Evolutionary conservation across 2,797 vertebrate species (phyloP).

Genomic region (Chromis chromis): DNA sequence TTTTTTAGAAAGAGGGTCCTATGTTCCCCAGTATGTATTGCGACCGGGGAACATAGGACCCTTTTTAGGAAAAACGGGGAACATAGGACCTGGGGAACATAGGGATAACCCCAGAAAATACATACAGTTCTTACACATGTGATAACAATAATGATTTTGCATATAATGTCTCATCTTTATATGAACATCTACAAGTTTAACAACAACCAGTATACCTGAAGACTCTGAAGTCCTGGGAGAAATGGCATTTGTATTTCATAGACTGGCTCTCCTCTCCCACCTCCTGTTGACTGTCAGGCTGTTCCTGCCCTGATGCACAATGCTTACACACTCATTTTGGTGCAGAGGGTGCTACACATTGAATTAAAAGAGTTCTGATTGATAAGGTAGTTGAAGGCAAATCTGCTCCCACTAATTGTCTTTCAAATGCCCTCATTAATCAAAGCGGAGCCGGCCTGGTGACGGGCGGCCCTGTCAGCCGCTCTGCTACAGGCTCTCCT

Average conservation of each 20-base stretch:
- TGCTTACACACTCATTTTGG: conserved; percentile 84
- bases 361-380: conserved; percentile 94
- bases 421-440: conserved; percentile 99
- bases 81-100: too few relatives aligned
- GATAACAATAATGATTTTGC: neutral
- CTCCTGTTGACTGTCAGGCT: conserved; percentile 76
- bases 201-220: conserved; percentile 23
- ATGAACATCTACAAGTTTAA: conserved; percentile 38
- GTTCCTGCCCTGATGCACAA: conserved; percentile 76
- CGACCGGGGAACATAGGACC: too few relatives aligned
- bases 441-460: conserved; percentile 86
- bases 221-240: conserved; percentile 27
- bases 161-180: conserved; percentile 1
- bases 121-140: neutral
- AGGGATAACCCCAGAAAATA: too few relatives aligned
- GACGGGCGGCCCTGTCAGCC: conserved; percentile 91
- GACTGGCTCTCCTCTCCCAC: conserved; percentile 41
- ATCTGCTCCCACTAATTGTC: conserved; percentile 97
- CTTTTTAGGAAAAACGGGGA: too few relatives aligned
- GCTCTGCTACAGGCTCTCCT: conserved; percentile 85
- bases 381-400: conserved; percentile 95
- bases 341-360: conserved; percentile 84
- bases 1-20: too few relatives aligned
- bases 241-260: conserved; percentile 54
- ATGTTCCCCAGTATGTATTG: too few relatives aligned